phyloP scores from a whole-genome alignment of 2,797 vertebrate species.

The Myotis planiceps region DNA sequence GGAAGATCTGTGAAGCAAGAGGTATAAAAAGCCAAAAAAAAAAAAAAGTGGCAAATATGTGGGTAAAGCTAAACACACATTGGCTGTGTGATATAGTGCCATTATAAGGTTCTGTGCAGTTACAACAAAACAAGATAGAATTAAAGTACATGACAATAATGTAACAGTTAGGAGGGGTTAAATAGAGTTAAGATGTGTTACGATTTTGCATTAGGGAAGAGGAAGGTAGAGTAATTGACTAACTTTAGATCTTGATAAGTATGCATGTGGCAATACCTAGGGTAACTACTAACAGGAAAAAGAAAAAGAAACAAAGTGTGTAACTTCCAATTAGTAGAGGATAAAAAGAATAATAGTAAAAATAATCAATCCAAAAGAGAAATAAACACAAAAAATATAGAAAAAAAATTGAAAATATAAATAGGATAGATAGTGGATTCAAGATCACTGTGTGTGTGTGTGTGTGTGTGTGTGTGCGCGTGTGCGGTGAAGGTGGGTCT shows the following conservation, averaged over 20 bases:
- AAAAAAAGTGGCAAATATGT: background rate
- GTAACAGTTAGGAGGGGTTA: background rate
- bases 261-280: background rate
- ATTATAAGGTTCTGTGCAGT: background rate
- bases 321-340: background rate
- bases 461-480: no score
- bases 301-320: background rate
- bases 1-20: background rate
- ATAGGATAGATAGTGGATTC: background rate
- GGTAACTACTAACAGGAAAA: background rate
- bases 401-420: background rate
- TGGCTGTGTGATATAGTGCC: background rate
- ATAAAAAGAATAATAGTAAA: constrained; percentile 20
- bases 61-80: background rate
- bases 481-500: background rate
- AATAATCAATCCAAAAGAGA: background rate
- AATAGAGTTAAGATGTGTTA: background rate
- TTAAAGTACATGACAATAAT: background rate
- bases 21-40: background rate
- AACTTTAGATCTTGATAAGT: background rate
- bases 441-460: background rate
- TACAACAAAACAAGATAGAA: background rate
- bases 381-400: background rate
- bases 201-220: background rate
- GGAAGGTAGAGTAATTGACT: constrained; percentile 30